These are phyloP conservation scores for Ciconia nigra DNA, from an alignment of 2,797 vertebrate genomes.

Conservation along the genomic window DNA sequence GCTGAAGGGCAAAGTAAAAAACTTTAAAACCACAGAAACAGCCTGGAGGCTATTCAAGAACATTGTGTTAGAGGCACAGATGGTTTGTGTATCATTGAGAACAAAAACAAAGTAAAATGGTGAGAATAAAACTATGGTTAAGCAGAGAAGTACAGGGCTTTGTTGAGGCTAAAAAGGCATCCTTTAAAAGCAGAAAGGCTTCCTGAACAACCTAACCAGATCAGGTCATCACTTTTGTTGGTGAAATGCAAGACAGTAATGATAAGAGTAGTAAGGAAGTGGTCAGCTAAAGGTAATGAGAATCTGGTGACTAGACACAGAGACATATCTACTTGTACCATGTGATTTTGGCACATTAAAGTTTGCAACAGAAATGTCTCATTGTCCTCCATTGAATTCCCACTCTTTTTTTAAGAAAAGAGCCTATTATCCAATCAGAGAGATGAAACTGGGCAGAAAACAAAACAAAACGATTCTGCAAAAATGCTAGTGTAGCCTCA, in stretches of 20 bases:
- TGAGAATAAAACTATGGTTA: slow-evolving; percentile 53
- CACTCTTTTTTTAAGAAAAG: background rate
- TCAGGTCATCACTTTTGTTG: background rate
- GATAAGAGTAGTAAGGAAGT: background rate
- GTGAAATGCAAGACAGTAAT: background rate
- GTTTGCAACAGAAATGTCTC: background rate
- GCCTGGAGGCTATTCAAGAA: slow-evolving; percentile 72
- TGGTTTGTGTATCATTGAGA: slow-evolving; percentile 66
- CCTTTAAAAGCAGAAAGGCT: slow-evolving; percentile 21
- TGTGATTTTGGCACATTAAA: background rate
- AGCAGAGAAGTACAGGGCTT: slow-evolving; percentile 15
- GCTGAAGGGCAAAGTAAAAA: slow-evolving; percentile 71
- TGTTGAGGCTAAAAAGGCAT: slow-evolving; percentile 20
- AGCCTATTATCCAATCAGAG: background rate
- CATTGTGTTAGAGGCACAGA: slow-evolving; percentile 71
- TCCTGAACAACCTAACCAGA: background rate
- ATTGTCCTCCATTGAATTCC: background rate
- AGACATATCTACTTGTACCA: background rate
- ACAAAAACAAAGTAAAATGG: slow-evolving; percentile 64
- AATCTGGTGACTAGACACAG: background rate
- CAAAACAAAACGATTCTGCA: background rate
- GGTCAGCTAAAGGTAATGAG: background rate
- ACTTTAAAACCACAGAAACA: slow-evolving; percentile 69
- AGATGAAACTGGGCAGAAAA: background rate
- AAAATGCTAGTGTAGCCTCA: background rate